Conservation (phyloP, 2,113 vertebrate species). For the Chiloscyllium plagiosum region DNA sequence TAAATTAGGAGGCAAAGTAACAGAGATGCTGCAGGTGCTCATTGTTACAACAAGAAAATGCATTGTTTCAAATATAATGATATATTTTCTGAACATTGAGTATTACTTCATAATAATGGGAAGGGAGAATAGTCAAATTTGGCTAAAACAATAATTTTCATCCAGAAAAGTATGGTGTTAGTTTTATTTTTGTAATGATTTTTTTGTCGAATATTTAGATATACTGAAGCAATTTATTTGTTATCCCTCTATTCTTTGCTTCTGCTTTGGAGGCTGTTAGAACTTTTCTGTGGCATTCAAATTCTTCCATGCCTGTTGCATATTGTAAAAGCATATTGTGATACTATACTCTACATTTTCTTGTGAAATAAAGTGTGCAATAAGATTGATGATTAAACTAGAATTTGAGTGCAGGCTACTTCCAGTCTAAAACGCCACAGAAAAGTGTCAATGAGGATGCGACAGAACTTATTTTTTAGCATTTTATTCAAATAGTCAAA, state of each 20-base stretch:
- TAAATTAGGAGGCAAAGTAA: background rate
- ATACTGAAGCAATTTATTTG: background rate
- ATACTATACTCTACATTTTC: too few species aligned
- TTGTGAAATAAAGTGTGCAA: background rate
- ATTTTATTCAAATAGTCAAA: too few species aligned
- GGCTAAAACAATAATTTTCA: background rate
- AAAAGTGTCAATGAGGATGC: too few species aligned
- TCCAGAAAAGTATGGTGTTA: background rate
- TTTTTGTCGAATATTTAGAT: background rate
- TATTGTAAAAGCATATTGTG: background rate
- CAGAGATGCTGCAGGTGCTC: background rate
- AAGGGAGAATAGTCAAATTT: background rate
- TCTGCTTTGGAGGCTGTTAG: background rate
- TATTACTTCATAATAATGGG: background rate
- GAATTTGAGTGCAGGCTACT: background rate
- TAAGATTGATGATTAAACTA: background rate
- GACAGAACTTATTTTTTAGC: too few species aligned
- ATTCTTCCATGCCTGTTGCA: background rate
- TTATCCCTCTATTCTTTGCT: background rate
- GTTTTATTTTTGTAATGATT: background rate
- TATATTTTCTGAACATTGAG: background rate
- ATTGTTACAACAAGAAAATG: background rate
- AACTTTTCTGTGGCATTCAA: background rate
- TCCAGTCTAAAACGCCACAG: background rate
- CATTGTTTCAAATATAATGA: background rate